Base-by-base conservation (phyloP, 1,140 invertebrate genomes). In the Battus philenor region DNA sequence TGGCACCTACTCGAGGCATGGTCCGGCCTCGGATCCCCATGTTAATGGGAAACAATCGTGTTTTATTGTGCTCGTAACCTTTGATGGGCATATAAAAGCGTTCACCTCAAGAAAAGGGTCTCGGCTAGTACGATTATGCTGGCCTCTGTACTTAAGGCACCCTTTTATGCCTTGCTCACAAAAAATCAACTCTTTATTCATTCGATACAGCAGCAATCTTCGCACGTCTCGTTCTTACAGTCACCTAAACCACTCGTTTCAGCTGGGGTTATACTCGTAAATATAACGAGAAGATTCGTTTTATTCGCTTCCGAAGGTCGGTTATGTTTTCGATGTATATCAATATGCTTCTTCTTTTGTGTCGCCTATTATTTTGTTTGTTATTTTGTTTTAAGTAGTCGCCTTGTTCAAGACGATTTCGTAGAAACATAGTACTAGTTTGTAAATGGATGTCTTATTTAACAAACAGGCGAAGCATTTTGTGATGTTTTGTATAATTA, bases 11-110 rank as follows among this genome's bases (percentile, higher is more conserved):
- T 12, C 27, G 2, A 10, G 12, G 11, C 11, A 8, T 10, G 36
- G 32, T 34, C 32, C 32, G 16, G 32, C 32, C 36, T 8, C 51
- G 57, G 46, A 53, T 54, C 47, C 56, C 66, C 59, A 72, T 68
- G 69, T 71, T 81, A 81, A 81, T 81, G 72, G 72, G 75, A 76
- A 78, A 78, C 77, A 81, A 78, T 81, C 65, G 70, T 81, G 77
- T 76, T 81, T 81, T 81, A 81, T 80, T 81, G 62, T 62, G 63
- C 65, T 75, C 74, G 60, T 78, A 78, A 81, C 64, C 51, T 74
- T 76, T 78, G 74, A 78, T 78, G 62, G 72, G 62, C 54, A 60
- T 66, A 75, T 77, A 75, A 80, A 80, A 80, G 69, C 68, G 61
- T 62, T 76, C 67, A 76, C 70, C 74, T 73, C 64, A 69, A 70